phyloP scores from a whole-genome alignment of 2,888 invertebrate species.

The Drosophila meridiana region DNA sequence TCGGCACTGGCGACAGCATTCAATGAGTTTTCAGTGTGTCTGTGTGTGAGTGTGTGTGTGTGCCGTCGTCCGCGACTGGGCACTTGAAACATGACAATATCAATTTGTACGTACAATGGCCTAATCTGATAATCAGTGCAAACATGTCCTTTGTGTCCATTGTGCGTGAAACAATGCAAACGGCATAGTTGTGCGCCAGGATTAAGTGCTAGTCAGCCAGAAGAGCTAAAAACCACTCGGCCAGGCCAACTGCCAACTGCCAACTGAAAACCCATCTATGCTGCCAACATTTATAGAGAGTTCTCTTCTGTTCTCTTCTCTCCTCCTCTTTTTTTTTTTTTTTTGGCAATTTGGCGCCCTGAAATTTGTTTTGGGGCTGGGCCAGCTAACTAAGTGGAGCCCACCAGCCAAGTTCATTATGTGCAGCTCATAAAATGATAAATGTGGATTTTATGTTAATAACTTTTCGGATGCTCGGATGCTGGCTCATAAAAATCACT shows the following conservation, averaged over 20 bases:
- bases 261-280: slow-evolving; percentile 17
- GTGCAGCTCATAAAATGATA: slow-evolving; percentile 72
- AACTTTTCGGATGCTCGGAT: slow-evolving; percentile 41
- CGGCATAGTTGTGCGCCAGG: slow-evolving; percentile 84
- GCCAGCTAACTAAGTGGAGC: slow-evolving; percentile 38
- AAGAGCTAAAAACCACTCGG: slow-evolving; percentile 23
- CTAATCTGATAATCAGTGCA: slow-evolving; percentile 85
- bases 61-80: slow-evolving; percentile 52
- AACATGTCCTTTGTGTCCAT: slow-evolving; percentile 85
- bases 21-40: slow-evolving; percentile 55
- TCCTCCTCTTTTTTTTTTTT: neutral
- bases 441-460: slow-evolving; percentile 75
- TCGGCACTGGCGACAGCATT: slow-evolving; percentile 82
- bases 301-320: neutral
- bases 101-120: slow-evolving; percentile 85
- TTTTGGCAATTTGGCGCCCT: slow-evolving; percentile 52
- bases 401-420: slow-evolving; percentile 69
- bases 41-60: slow-evolving; percentile 22
- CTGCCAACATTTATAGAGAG: slow-evolving; percentile 4
- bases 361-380: slow-evolving; percentile 31
- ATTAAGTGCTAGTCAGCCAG: slow-evolving; percentile 78
- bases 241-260: slow-evolving; percentile 34
- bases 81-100: slow-evolving; percentile 85
- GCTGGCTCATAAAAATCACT: slow-evolving; percentile 62
- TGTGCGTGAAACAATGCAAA: slow-evolving; percentile 83